phyloP scores from a whole-genome alignment of 2,113 vertebrate species.

The Synchiropus splendidus region DNA sequence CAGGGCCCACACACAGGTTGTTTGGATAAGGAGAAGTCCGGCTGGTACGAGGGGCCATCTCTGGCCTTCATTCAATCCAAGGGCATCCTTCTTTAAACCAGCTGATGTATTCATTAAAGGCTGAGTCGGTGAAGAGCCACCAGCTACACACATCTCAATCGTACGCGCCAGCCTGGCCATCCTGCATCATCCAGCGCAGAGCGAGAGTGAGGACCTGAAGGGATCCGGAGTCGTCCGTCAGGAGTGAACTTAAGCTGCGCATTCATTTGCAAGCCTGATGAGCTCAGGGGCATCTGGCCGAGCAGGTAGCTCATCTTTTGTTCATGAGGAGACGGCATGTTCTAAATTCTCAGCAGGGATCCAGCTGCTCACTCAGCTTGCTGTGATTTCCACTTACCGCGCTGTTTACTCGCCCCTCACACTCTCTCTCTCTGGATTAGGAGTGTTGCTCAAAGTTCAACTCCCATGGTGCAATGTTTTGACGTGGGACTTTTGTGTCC shows the following conservation, averaged over 20 bases:
- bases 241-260: conserved; percentile 18
- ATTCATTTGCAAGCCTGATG: conserved; percentile 43
- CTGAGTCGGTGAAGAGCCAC: no score
- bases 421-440: no score
- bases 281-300: conserved; percentile 17
- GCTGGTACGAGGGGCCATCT: no score
- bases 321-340: conserved; percentile 12
- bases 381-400: no score
- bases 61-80: no score
- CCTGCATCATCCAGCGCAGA: conserved; percentile 32
- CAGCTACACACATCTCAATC: conserved; percentile 1
- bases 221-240: conserved; percentile 13
- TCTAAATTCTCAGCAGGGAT: conserved; percentile 13
- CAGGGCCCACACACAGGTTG: conserved; percentile 30
- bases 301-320: conserved; percentile 24
- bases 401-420: no score
- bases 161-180: conserved; percentile 11
- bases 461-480: no score
- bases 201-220: conserved; percentile 19
- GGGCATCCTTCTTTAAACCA: no score
- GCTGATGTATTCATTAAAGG: no score
- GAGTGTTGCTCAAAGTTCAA: no score
- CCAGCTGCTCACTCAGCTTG: conserved; percentile 21
- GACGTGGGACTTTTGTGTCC: no score
- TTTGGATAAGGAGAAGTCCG: no score